Evolutionary conservation across 2,797 vertebrate genomes (phyloP), one percentile per base, ranked within the genome.

Genomic region (Cirrhinus molitorella): DNA sequence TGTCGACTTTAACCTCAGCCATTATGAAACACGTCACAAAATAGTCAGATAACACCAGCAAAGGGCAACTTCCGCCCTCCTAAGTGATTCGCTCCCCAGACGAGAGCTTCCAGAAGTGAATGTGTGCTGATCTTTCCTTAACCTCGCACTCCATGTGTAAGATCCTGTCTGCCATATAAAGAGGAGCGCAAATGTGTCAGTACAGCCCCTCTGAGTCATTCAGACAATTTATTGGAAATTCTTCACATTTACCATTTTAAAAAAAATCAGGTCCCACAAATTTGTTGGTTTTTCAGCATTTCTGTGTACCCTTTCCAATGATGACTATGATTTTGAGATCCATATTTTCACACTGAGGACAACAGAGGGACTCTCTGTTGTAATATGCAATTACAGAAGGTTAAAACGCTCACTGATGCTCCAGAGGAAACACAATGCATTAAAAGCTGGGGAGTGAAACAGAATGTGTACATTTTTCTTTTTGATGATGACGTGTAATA

Each of bases 101-200:
- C 91, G 90, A 92, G 85, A 89, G 88, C 86, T 76, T 91, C 91
- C 90, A 87, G 57, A 79, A 80, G 82, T 80, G 83, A 75, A 57
- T 61, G 78, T 72, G 37, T 77, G 65, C 66, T 73, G 63, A 84
- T 88, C 84, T 87, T 81, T 85, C 88, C 87, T 83, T 66, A 21
- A 85, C 86, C 86, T 86, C 43, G 21, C 87, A 67, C 87, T 74
- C 45, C 31, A 40, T 61, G 77, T 14, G 31, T 71, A 61, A 83
- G 67, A 57, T 70, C 71, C 65, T 25, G 5, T 55, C 75, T 61
- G 45, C 21, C 59, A 59, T 37, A 43, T 55, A 78, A 85, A 86
- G 61, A 85, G 86, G 80, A 70, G 79, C 83, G 12, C 57, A 85
- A 88, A 57, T 55, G 14, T 40, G 63, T 79, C 65, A 21, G 57